A percentile compares a stretch with the other conserved stretches of the same genome.
Evolutionary conservation across 2,888 invertebrate genomes (phyloP).

Genomic region (Plebejus argus): DNA sequence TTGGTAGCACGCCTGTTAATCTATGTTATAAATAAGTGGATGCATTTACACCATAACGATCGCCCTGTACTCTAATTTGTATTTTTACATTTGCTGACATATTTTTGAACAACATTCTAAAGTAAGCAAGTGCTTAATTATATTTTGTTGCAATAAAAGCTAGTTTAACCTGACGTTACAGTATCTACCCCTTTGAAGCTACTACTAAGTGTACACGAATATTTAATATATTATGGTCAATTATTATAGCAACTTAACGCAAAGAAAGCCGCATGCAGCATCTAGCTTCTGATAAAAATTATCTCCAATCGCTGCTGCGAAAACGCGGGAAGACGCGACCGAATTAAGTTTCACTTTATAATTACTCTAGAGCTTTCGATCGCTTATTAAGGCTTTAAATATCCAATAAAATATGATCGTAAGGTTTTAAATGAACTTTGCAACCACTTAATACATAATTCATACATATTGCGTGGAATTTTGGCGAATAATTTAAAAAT

Average conservation of each 20-base stretch:
- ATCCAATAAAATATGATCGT: conserved; percentile 26
- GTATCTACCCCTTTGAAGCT: too few species aligned
- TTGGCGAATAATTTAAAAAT: conserved; percentile 35
- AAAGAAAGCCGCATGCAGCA: background rate
- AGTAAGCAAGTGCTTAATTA: too few species aligned
- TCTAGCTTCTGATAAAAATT: background rate
- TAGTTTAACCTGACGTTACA: too few species aligned
- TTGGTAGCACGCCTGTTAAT: conserved; percentile 10
- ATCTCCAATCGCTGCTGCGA: background rate
- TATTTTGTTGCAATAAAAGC: too few species aligned
- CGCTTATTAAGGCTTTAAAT: conserved; percentile 23
- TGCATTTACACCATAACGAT: background rate
- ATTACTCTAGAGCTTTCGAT: conserved; percentile 27
- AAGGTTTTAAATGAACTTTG: conserved; percentile 39
- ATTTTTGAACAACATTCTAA: too few species aligned
- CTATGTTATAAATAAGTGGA: conserved; percentile 15
- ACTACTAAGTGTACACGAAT: background rate
- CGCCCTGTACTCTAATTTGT: background rate
- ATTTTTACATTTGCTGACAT: background rate
- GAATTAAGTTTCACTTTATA: conserved; percentile 12
- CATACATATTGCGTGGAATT: conserved; percentile 45
- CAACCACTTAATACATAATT: conserved; percentile 49
- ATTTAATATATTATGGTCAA: background rate
- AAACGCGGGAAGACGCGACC: conserved; percentile 5
- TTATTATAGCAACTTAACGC: background rate